Conservation (phyloP, 2,797 vertebrate genomes). For the Neomorphus geoffroyi region DNA sequence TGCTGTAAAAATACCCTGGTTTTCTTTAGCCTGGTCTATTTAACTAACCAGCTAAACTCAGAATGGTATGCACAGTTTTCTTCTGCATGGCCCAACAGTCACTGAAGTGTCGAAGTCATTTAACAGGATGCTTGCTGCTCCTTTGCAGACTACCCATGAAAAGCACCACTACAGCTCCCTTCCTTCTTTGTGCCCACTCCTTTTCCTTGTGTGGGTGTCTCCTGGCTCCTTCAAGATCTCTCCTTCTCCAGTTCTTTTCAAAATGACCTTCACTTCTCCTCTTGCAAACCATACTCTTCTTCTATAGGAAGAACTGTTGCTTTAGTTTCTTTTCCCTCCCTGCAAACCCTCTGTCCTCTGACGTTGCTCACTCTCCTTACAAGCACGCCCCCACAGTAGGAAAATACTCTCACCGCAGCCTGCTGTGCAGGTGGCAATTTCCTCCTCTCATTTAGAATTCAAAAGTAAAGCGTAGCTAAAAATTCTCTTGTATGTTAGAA, state of each 20-base stretch:
- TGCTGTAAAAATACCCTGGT: not conserved
- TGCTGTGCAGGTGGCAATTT: not conserved
- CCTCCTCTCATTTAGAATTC: not conserved
- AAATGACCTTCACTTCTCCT: not conserved
- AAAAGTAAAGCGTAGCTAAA: not conserved
- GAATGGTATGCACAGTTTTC: not conserved
- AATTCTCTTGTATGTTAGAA: not conserved
- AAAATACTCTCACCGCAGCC: not conserved
- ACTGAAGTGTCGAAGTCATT: not conserved
- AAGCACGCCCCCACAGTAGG: rapidly evolving
- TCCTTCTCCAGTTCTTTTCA: not conserved
- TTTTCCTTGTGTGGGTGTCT: not conserved
- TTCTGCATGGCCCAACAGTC: not conserved
- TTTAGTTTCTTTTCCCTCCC: not conserved
- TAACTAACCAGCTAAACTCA: not conserved
- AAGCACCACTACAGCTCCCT: not conserved
- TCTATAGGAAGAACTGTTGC: not conserved
- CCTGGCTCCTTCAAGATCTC: not conserved
- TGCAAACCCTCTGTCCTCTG: not conserved
- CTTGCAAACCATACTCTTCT: not conserved
- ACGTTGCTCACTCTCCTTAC: not conserved
- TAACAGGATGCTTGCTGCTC: not conserved
- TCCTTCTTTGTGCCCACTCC: not conserved
- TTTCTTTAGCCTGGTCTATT: not conserved
- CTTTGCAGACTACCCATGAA: not conserved